Percentiles rank a stretch among this genome's conserved stretches.
These are phyloP conservation scores for Nomada fucata DNA, from an alignment of 2,888 invertebrate genomes.

Conservation along the genomic window DNA sequence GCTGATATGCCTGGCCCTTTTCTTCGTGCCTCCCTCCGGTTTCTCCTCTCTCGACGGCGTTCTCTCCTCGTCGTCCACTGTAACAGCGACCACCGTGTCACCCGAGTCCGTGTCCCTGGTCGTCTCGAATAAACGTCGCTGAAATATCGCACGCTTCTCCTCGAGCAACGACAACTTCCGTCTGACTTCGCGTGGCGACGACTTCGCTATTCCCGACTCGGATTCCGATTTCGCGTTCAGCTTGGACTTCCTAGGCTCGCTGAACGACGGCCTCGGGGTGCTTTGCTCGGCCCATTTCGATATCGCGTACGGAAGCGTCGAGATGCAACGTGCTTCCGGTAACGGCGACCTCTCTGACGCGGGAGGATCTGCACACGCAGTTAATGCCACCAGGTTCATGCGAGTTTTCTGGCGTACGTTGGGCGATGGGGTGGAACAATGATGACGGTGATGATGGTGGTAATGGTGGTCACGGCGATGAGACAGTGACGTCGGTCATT, in stretches of 20 bases:
- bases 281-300: constrained; percentile 84
- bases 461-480: constrained; percentile 2
- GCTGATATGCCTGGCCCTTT: constrained; percentile 76
- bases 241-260: constrained; percentile 56
- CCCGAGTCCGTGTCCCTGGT: constrained; percentile 72
- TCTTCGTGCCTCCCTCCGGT: constrained; percentile 41
- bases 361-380: constrained; percentile 54
- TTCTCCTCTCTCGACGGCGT: neutral
- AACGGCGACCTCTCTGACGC: constrained; percentile 17
- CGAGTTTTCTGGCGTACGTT: neutral
- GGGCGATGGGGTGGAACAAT: neutral
- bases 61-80: constrained; percentile 63
- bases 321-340: constrained; percentile 75
- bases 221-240: constrained; percentile 73
- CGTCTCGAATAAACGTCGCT: constrained; percentile 75
- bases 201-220: constrained; percentile 67
- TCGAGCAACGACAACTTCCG: constrained; percentile 78
- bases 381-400: constrained; percentile 11
- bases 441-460: neutral
- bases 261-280: neutral
- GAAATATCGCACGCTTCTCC: constrained; percentile 80
- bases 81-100: constrained; percentile 75
- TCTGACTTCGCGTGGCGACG: constrained; percentile 75
- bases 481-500: neutral
- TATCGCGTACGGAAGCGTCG: constrained; percentile 86